Base-by-base conservation (phyloP, 2,797 vertebrate genomes). In the Tolypeutes matacus region DNA sequence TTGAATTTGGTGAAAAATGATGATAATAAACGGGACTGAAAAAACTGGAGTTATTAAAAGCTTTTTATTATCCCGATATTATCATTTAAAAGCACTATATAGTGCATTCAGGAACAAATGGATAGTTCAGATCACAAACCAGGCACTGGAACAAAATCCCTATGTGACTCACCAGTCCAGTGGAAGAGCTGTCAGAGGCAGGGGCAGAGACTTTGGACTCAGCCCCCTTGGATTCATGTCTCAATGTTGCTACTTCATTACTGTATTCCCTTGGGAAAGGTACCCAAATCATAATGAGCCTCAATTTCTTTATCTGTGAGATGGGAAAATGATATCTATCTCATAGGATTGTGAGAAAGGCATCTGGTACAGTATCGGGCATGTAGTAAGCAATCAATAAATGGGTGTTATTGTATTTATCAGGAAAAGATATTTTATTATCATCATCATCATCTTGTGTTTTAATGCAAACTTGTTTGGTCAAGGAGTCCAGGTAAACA, bases 41-140 rank as follows among this genome's bases (percentile, higher is more conserved):
- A 73, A 73, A 73, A 46, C 39, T 42, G 39, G 21, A 69, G 46
- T 53, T 87, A 89, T 58, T 81, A 81, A 73, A 65, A 86, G 64
- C 36, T 75, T 86, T 72, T 86, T 83, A 67, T 81, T 81, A 78
- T 95, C 29, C 51, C 18, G 39, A 5, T 27, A 91, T 60, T 83
- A 42, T 77, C 67, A 7, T 72, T 93, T 91, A 51, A 87, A 86
- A 73, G 42, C n/a, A 53, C 51, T 67, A 67, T 67, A 53, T 73
- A 69, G 27, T 31, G 11, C 10, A 34, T 13, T 72, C 18, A 21
- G 46, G 76, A 60, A 86, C 56, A 86, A 90, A 72, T 17, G 46
- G 25, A 65, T 21, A 82, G 29, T 31, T 49, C 46, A 82, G 42
- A 77, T 36, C 64, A 67, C 56, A 21, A 65, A 58, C 2, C n/a